Evolutionary conservation across 2,888 invertebrate genomes (phyloP), one percentile per base, ranked within the genome.

Genomic region (Hipparchia sbordonii): DNA sequence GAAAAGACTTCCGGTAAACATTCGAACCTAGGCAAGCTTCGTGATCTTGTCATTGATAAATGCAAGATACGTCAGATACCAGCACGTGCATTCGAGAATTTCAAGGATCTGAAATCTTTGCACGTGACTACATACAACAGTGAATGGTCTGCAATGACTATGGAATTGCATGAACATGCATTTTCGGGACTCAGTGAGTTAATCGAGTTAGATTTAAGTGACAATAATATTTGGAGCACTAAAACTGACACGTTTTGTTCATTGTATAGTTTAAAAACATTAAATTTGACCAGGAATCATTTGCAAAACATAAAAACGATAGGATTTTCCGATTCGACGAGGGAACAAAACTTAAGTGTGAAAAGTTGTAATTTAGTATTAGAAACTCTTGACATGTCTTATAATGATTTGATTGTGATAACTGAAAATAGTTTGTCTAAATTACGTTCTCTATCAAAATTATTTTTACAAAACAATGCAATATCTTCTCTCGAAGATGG

Each of bases 21-120:
- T 76, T 91, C 94, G 54, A 93, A 94, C 76, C 90, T 97, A 75
- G 87, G 96, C 94, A 88, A 95, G 94, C 85, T 97, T 94, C 89
- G 96, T 94, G 94, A 95, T 95, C 85, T 95, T 91, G 81, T 95
- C 91, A 94, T 97, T 78, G 96, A 96, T 81, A 95, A 95, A 86
- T 97, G 97, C 88, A 97, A 97, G 89, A 95, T 97, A 82, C 95
- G 96, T n/a, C 95, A 95, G 85, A 94, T 97, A 79, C 96, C 97
- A 62, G 94, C 95, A 72, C 95, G 95, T 63, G 96, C 96, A 72
- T 95, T 97, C 83, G 92, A 95, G 71, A 95, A 95, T 77, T 94
- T 97, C 78, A 95, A 95, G 82, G 96, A 96, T 82, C 89, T 97
- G 51, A 95, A 95, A 78, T 95, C 95, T 76, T 89, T 97, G 72